Percentiles rank a stretch among this genome's conserved stretches.
Evolutionary conservation across 2,113 vertebrate species (phyloP).

Genomic region (Sinosuthora webbiana): DNA sequence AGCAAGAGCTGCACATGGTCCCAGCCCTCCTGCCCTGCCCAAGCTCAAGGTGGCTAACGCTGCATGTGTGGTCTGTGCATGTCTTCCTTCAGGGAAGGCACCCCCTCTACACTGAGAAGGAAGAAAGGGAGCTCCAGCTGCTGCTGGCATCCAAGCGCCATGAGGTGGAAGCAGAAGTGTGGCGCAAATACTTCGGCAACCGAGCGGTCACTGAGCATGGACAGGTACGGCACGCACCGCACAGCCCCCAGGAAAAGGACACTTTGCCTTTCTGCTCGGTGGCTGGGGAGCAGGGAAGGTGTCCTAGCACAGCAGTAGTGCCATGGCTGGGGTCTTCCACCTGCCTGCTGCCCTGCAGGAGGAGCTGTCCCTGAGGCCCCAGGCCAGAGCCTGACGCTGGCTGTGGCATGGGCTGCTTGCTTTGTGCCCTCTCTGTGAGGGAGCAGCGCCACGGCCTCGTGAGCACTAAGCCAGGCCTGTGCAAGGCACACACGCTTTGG

Average conservation of each 20-base stretch:
- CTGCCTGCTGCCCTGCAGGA: not conserved
- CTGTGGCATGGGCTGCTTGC: not conserved
- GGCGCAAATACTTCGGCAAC: not conserved
- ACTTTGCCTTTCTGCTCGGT: not conserved
- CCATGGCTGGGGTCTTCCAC: not conserved
- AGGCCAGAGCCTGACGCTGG: fast-evolving
- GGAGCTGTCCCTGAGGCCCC: not conserved
- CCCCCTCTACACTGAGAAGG: not conserved
- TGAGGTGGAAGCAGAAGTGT: not conserved
- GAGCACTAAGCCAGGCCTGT: not conserved
- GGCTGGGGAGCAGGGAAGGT: not conserved
- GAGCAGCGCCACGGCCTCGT: not conserved
- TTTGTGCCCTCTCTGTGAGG: not conserved
- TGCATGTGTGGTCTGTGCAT: not conserved
- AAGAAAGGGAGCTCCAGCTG: not conserved
- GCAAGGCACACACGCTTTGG: fast-evolving
- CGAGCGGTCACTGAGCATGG: not conserved
- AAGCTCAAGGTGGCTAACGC: not conserved
- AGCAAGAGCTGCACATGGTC: not conserved
- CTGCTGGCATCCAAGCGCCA: not conserved
- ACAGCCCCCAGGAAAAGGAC: no score
- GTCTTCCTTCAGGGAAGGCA: not conserved
- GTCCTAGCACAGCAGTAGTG: not conserved
- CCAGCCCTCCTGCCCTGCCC: not conserved
- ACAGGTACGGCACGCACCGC: not conserved